Base-by-base conservation (phyloP, 2,888 invertebrate species). In the Resseliella maxima region DNA sequence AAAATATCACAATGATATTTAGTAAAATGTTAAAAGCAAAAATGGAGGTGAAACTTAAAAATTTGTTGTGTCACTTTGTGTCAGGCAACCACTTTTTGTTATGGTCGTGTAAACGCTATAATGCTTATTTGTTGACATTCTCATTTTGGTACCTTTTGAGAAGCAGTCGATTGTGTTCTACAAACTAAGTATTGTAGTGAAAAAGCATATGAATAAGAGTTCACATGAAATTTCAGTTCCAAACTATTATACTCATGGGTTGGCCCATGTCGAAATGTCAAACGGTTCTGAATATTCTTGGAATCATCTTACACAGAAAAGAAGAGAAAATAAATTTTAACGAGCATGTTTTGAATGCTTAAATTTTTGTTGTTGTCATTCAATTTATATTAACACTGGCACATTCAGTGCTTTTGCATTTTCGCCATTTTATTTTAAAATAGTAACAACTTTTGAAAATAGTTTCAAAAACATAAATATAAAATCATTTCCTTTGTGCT, bases 191-290 rank as follows among this genome's bases (percentile, higher is more conserved):
- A 59, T 15, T 12, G 59, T 12, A 59, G 5, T 12, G 59, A 72
- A 31, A 1, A 12, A 12, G 31, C 12, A 3, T 8, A 50, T 2
- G 12, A 18, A 72, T 72, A 31, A 31, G 31, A 31, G n/a, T 50
- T 50, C 18, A 50, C 46, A 15, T 72, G 72, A 72, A 72, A n/a
- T 0, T 31, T 0, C 31, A 15, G n/a, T 31, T 15, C 31, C 15
- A 31, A 72, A 27, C 31, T 1, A 59, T 27, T 35, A 72, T 72
- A 15, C 31, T n/a, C n/a, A 15, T 50, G 41, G 8, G 5, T 31
- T 72, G 72, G 31, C 72, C 72, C 46, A 50, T 50, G 46, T 50
- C 46, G 46, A 50, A 50, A 50, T 50, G 46, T 50, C 46, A 50
- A 50, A 2, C 18, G 46, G 46, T 18, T 15, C 1, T 8, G 46